Evolutionary conservation across 1,140 invertebrate species (phyloP).

Genomic region (Heliothis subflexa): DNA sequence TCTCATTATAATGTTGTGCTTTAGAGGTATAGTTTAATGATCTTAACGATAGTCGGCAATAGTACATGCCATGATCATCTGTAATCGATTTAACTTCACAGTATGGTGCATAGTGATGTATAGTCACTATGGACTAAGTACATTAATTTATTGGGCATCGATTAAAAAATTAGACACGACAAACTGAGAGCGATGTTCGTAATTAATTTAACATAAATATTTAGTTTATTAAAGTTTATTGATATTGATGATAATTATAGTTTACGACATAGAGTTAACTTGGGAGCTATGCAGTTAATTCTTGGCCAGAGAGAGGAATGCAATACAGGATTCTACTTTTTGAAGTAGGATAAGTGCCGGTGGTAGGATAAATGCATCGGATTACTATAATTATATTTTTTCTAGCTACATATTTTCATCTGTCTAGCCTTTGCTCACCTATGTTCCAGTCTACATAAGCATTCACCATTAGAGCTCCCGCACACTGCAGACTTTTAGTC

Average conservation of each 20-base stretch:
- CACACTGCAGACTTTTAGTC: no score
- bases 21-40: constrained; percentile 65
- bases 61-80: constrained; percentile 58
- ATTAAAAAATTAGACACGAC: constrained; percentile 38
- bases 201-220: constrained; percentile 31
- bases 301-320: not conserved
- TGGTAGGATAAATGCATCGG: no score
- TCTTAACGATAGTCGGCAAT: constrained; percentile 65
- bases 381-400: no score
- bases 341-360: no score
- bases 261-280: not conserved
- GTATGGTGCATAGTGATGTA: constrained; percentile 68
- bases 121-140: constrained; percentile 53
- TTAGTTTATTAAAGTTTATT: constrained; percentile 4
- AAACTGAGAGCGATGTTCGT: constrained; percentile 9
- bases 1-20: constrained; percentile 59
- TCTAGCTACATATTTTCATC: no score
- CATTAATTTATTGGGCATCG: constrained; percentile 53
- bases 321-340: no score
- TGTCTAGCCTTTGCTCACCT: no score
- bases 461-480: no score
- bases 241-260: not conserved
- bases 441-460: no score
- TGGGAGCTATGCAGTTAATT: not conserved
- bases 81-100: constrained; percentile 62